Base-by-base conservation (phyloP, 2,888 invertebrate species). In the Drosophila sordidula region DNA sequence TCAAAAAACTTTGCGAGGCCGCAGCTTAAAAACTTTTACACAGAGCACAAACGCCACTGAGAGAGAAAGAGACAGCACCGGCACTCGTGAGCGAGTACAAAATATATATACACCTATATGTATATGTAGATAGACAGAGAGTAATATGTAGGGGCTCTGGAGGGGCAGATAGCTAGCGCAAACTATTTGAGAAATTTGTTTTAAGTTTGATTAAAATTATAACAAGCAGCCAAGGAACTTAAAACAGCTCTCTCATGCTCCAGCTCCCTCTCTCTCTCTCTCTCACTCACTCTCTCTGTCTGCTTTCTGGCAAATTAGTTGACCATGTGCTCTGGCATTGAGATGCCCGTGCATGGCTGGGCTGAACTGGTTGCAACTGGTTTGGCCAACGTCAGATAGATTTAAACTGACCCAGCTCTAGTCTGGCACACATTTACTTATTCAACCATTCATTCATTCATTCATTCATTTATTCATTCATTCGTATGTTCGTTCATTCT, bases 151-250 rank as follows among this genome's bases (percentile, higher is more conserved):
- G 49, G 32, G 29, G 26, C 52, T 29, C 2, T 29, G 29, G 29
- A 29, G 29, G 51, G 50, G 34, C 4, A 45, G 69, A 49, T 49
- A 59, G 65, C 51, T 45, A 47, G 62, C 66, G 47, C 47, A 79
- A 78, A 79, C 78, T 78, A 79, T 79, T 78, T 79, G 62, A 76
- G 71, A 71, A 79, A 78, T 78, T 79, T 79, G 80, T 75, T 78
- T 75, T 71, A 79, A 79, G 80, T 78, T 79, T 78, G 78, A 78
- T 78, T 79, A 79, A 75, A 78, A 79, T 75, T 79, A 75, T 79
- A 75, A 71, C 80, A 68, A 78, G 79, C 70, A 57, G 66, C 39
- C 36, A 34, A 56, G 44, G 26, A 54, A 65, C 65, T 71, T 44
- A 51, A 55, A 36, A 29, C 51, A 11, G 32, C 29, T n/a, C 42